Evolutionary conservation across 2,888 invertebrate species (phyloP).

Genomic region (Trisateles emortualis): DNA sequence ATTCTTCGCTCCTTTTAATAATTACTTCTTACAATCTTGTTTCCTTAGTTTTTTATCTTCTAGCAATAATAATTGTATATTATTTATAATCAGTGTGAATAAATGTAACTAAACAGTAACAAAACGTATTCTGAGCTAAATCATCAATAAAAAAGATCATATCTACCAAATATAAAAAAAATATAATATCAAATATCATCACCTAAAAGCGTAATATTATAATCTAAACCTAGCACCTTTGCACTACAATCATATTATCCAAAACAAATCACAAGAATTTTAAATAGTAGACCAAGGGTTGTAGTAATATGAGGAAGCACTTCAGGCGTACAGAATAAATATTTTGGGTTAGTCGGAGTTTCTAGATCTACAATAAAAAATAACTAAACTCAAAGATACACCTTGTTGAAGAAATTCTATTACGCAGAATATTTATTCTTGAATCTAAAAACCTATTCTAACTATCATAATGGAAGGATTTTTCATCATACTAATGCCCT

Average conservation of each 20-base stretch:
- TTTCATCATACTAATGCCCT: neutral
- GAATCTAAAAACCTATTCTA: neutral
- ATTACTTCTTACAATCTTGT: neutral
- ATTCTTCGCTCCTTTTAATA: neutral
- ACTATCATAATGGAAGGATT: neutral
- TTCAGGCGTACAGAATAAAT: neutral
- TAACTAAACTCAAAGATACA: no score
- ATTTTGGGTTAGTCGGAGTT: neutral
- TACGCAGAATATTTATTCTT: constrained; percentile 5
- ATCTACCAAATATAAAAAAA: no score
- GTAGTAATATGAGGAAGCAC: neutral
- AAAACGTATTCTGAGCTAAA: neutral
- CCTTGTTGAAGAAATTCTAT: neutral
- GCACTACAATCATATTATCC: no score
- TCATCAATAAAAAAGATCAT: no score
- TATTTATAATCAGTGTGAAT: neutral
- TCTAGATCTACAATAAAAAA: no score
- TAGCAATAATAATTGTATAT: constrained; percentile 1
- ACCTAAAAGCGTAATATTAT: no score
- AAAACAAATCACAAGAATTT: no score
- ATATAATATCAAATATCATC: no score
- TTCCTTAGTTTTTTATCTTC: neutral
- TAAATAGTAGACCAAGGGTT: no score
- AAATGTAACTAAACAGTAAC: neutral
- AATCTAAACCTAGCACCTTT: no score